Percentiles rank a stretch among this genome's conserved stretches.
These are phyloP conservation scores for Astur gentilis DNA, from an alignment of 2,113 vertebrate genomes.

Conservation along the genomic window DNA sequence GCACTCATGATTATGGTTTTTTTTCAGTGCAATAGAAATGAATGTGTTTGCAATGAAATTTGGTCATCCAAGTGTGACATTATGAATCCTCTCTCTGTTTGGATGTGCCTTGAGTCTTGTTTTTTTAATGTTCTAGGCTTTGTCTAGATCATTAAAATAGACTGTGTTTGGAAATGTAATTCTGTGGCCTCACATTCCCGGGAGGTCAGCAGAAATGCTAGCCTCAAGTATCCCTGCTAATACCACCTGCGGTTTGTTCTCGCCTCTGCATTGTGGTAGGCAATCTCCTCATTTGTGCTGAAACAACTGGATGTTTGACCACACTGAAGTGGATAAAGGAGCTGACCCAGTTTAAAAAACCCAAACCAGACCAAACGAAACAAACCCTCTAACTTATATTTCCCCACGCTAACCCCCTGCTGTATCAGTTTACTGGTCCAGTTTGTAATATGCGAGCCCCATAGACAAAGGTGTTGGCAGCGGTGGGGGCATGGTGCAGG, in stretches of 20 bases:
- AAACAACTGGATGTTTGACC: neutral
- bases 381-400: neutral
- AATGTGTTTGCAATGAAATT: neutral
- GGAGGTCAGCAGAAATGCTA: constrained; percentile 27
- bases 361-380: neutral
- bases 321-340: neutral
- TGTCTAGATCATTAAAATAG: neutral
- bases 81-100: neutral
- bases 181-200: neutral
- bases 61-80: neutral
- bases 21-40: neutral
- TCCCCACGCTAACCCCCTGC: neutral
- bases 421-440: neutral
- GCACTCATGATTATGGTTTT: neutral
- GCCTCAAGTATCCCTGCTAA: neutral
- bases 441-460: neutral
- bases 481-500: neutral
- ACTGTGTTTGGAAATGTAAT: neutral
- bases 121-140: neutral
- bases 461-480: neutral
- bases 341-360: neutral
- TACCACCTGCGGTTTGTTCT: constrained; percentile 11
- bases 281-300: neutral
- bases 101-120: neutral
- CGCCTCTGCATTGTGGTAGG: neutral